A percentile compares a stretch with the other conserved stretches of the same genome.
Evolutionary conservation across 1,140 invertebrate genomes (phyloP).

Genomic region (Liolophura sinensis): DNA sequence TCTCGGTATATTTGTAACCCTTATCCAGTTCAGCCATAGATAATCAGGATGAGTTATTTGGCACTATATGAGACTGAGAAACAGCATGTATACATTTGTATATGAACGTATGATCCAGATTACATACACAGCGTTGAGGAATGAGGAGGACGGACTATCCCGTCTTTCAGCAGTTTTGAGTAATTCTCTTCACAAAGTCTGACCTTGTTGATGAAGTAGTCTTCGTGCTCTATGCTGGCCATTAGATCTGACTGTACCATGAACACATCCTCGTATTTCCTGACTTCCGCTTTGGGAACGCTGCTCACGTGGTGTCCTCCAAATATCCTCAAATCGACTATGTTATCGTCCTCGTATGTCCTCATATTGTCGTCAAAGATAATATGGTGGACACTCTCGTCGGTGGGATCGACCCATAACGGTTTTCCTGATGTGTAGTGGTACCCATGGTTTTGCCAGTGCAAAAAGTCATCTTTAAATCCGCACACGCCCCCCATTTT

Average conservation of each 20-base stretch:
- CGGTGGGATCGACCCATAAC: constrained; percentile 46
- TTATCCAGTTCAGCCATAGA: too few relatives aligned
- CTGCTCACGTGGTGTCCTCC: constrained; percentile 25
- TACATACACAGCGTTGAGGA: too few relatives aligned
- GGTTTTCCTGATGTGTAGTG: constrained; percentile 46
- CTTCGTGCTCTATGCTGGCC: constrained; percentile 40
- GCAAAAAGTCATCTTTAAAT: constrained; percentile 49
- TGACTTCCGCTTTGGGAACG: constrained; percentile 32
- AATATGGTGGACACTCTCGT: constrained; percentile 48
- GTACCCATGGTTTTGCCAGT: constrained; percentile 49
- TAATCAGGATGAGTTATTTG: too few relatives aligned
- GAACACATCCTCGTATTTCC: constrained; percentile 41
- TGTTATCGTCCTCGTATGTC: constrained; percentile 50
- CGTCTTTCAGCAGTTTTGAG: constrained; percentile 13
- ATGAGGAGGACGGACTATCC: too few relatives aligned
- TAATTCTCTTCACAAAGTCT: constrained; percentile 47
- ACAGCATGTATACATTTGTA: too few relatives aligned
- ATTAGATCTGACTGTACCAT: constrained; percentile 50
- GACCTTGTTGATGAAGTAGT: constrained; percentile 49
- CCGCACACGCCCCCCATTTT: constrained; percentile 39
- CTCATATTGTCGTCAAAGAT: constrained; percentile 57
- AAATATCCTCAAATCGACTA: constrained; percentile 48
- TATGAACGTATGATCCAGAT: too few relatives aligned
- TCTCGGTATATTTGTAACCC: too few relatives aligned
- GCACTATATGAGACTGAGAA: too few relatives aligned